Conservation (phyloP, 2,113 vertebrate species). For the Sebastes fasciatus region DNA sequence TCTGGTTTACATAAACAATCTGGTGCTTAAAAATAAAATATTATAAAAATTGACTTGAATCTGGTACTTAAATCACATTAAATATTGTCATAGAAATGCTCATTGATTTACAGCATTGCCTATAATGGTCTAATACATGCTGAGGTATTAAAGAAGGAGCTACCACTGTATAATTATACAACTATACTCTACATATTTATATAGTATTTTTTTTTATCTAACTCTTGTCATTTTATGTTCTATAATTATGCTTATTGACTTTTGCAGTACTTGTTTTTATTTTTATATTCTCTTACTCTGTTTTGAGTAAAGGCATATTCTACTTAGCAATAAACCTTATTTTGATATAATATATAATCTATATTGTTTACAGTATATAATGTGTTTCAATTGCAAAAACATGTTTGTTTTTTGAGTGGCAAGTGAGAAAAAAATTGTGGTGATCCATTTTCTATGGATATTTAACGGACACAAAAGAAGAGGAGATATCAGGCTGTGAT, state of each 20-base stretch:
- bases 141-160: not conserved
- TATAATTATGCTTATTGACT: not conserved
- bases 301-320: too few relatives aligned
- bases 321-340: not conserved
- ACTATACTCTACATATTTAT: too few relatives aligned
- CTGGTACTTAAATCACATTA: not conserved
- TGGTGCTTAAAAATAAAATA: too few relatives aligned
- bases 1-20: too few relatives aligned
- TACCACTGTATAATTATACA: not conserved
- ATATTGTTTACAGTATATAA: not conserved
- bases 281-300: not conserved
- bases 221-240: not conserved
- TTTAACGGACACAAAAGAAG: not conserved
- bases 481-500: not conserved
- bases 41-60: not conserved
- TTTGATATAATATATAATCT: not conserved
- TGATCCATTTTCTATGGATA: too few relatives aligned
- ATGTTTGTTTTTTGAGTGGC: too few relatives aligned
- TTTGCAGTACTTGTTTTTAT: not conserved
- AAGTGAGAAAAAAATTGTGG: not conserved
- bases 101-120: not conserved
- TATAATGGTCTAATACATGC: not conserved
- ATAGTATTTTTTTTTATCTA: not conserved
- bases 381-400: not conserved
- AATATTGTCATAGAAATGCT: not conserved